Evolutionary conservation across 2,113 vertebrate genomes (phyloP).

Genomic region (Zosterops lateralis): DNA sequence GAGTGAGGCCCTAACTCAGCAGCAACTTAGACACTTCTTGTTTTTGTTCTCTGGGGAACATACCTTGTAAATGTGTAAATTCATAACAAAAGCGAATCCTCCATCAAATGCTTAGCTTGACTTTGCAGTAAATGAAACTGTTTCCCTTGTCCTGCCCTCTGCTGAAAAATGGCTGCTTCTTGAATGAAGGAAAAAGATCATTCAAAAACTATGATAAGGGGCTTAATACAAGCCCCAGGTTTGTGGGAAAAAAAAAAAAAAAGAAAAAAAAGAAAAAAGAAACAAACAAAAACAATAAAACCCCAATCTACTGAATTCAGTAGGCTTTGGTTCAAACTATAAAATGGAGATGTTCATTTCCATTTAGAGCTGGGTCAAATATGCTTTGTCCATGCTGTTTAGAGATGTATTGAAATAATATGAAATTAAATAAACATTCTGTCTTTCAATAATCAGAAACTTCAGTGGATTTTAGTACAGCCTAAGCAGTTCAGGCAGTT

Average conservation of each 20-base stretch:
- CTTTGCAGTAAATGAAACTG: not conserved
- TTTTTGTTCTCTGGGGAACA: not conserved
- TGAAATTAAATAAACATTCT: not conserved
- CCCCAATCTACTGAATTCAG: not conserved
- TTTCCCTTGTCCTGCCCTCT: not conserved
- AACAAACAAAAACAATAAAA: no score
- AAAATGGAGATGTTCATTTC: not conserved
- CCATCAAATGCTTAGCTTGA: not conserved
- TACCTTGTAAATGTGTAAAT: not conserved
- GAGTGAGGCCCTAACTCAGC: not conserved
- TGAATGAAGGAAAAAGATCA: not conserved
- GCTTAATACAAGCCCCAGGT: not conserved
- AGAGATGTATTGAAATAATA: not conserved
- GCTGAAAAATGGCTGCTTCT: not conserved
- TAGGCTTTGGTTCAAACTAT: not conserved
- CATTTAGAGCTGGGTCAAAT: not conserved
- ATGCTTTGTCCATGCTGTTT: not conserved
- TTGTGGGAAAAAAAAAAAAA: not conserved
- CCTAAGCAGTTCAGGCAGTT: not conserved
- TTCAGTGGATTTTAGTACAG: not conserved
- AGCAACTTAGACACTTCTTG: slow-evolving; percentile 25
- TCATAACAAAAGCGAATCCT: not conserved
- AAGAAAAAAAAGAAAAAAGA: no score
- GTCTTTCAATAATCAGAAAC: not conserved
- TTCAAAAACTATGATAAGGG: not conserved